Base-by-base conservation (phyloP, 2,797 vertebrate species). In the Urocyon cinereoargenteus region DNA sequence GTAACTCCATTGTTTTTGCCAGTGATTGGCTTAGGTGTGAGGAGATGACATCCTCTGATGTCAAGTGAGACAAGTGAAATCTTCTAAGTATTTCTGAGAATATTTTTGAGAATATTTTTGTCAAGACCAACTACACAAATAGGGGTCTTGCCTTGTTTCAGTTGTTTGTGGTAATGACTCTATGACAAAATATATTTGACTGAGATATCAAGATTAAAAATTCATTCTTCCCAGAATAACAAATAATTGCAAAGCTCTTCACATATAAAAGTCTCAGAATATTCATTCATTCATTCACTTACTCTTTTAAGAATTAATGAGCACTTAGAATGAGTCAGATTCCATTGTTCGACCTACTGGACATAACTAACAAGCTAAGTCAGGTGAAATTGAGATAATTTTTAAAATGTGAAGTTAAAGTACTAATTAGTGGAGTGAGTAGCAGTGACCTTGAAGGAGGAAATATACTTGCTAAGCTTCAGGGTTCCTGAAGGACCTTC, bases 351-450 rank as follows among this genome's bases (percentile, higher is more conserved):
- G 21, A 61, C 78, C 16, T 53, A 72, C 36, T 66, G 73, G 77
- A 85, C 13, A 62, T 51, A 91, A 70, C 31, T 86, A 93, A 81
- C 55, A 75, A 5, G 12, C 61, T 62, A 79, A 90, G 64, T 79
- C 91, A 96, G 84, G 61, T 85, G 49, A 93, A 90, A 96, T 19
- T 79, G 89, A 96, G 79, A 95, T 31, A 90, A 87, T 87, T 51
- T 84, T 86, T 97, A 93, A 96, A 96, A 85, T 93, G n/a, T 66
- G 68, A 93, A 64, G 59, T 53, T 89, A 64, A 91, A 68, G 26
- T 70, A 55, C 51, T 96, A 96, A 91, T 97, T 93, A 94, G 64
- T 85, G 19, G 59, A 91, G 75, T 89, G 40, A 66, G 16, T 81
- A 72, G 18, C 22, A 64, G 59, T 91, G 36, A 97, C 84, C 84